These are phyloP conservation scores for Chymomyza costata DNA, from an alignment of 1,140 invertebrate genomes.

Conservation along the genomic window DNA sequence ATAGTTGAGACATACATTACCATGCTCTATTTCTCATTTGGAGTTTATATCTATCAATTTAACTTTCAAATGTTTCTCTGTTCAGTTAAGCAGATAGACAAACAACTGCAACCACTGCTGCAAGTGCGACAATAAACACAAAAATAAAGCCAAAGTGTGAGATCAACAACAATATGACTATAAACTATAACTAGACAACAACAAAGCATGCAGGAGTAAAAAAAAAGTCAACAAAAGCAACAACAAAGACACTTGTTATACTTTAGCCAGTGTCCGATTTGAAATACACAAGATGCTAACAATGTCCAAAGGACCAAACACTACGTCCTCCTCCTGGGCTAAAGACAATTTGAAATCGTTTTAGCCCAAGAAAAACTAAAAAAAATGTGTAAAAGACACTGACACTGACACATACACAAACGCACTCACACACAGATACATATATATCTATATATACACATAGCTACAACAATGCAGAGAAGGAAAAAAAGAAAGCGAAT, in stretches of 20 bases:
- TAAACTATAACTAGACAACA: conserved; percentile 39
- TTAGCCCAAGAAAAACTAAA: background rate
- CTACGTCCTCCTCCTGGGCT: too few relatives aligned
- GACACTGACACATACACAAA: too few relatives aligned
- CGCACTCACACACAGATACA: too few relatives aligned
- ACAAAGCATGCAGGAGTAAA: too few relatives aligned
- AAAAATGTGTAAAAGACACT: too few relatives aligned
- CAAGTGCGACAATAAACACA: conserved; percentile 35
- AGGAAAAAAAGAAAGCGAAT: too few relatives aligned
- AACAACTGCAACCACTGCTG: conserved; percentile 12
- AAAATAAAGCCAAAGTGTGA: conserved; percentile 25
- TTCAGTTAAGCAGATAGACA: conserved; percentile 19
- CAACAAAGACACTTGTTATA: conserved; percentile 57
- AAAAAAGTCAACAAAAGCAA: too few relatives aligned
- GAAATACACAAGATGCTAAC: conserved; percentile 32
- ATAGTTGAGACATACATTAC: too few relatives aligned
- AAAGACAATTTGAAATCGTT: conserved; percentile 25
- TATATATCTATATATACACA: conserved; percentile 9
- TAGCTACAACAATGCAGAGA: too few relatives aligned
- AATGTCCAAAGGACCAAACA: too few relatives aligned
- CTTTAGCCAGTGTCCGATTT: conserved; percentile 48
- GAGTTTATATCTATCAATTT: conserved; percentile 1
- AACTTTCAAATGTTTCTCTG: conserved; percentile 25
- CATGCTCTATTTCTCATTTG: too few relatives aligned
- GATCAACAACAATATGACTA: conserved; percentile 34